Evolutionary conservation across 1,140 invertebrate species (phyloP).

Genomic region (Oryctes rhinoceros): DNA sequence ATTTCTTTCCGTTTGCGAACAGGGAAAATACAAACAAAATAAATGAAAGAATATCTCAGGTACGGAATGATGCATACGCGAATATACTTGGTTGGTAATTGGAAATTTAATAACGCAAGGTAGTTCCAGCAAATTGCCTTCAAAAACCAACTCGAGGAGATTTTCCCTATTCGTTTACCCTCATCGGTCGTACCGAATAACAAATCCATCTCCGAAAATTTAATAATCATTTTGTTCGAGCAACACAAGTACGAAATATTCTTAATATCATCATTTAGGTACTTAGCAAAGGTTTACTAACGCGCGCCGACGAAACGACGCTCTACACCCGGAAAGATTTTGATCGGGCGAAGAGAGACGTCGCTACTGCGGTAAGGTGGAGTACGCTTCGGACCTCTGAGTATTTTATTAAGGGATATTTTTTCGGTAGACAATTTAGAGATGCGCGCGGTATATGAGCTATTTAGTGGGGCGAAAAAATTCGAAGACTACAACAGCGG

Average conservation of each 20-base stretch:
- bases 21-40: neutral
- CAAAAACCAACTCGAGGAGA: neutral
- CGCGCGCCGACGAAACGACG: neutral
- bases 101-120: slow-evolving; percentile 16
- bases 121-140: slow-evolving; percentile 11
- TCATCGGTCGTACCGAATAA: neutral
- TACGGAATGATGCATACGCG: slow-evolving; percentile 7
- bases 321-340: neutral
- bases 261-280: slow-evolving; percentile 19
- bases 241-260: slow-evolving; percentile 8
- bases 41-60: neutral
- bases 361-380: neutral
- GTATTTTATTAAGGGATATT: slow-evolving; percentile 19
- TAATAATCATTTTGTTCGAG: slow-evolving; percentile 11
- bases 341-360: neutral
- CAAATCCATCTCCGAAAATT: slow-evolving; percentile 1
- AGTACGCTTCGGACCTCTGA: neutral
- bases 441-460: neutral
- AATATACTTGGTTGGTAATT: neutral
- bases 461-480: neutral
- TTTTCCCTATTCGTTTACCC: neutral
- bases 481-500: neutral
- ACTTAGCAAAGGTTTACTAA: slow-evolving; percentile 10
- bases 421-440: slow-evolving; percentile 1
- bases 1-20: neutral